Conservation (phyloP, 2,888 invertebrate genomes). For the Belgica antarctica region DNA sequence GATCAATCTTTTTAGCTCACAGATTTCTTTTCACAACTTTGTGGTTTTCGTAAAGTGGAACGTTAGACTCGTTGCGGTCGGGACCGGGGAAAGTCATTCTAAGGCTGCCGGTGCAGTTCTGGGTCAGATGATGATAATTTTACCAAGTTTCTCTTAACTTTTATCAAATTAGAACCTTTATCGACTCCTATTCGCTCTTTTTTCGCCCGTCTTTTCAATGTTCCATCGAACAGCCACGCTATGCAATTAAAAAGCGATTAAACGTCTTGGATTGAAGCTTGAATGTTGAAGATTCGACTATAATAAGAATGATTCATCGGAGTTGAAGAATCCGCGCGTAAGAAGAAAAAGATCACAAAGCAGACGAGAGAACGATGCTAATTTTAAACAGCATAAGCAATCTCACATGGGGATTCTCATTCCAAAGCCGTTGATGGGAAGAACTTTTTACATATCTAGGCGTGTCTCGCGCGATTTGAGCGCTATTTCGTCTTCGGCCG, state of each 20-base stretch:
- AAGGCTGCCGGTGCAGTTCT: too few species aligned
- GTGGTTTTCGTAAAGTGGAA: neutral
- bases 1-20: too few species aligned
- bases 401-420: too few species aligned
- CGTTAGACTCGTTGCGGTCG: neutral
- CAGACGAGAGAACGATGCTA: conserved; percentile 11
- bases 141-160: too few species aligned
- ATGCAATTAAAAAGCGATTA: conserved; percentile 31
- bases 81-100: too few species aligned
- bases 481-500: neutral
- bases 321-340: neutral
- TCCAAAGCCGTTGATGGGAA: too few species aligned
- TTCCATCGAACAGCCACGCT: neutral
- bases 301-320: conserved; percentile 7
- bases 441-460: conserved; percentile 2
- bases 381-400: neutral
- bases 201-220: neutral
- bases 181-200: too few species aligned
- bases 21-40: conserved; percentile 15
- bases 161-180: too few species aligned
- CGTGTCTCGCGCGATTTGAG: neutral
- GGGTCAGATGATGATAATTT: too few species aligned
- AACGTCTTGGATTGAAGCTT: too few species aligned
- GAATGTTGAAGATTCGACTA: neutral
- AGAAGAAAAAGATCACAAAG: neutral